Evolutionary conservation across 2,797 vertebrate genomes (phyloP).

Genomic region (Sylvilagus floridanus): DNA sequence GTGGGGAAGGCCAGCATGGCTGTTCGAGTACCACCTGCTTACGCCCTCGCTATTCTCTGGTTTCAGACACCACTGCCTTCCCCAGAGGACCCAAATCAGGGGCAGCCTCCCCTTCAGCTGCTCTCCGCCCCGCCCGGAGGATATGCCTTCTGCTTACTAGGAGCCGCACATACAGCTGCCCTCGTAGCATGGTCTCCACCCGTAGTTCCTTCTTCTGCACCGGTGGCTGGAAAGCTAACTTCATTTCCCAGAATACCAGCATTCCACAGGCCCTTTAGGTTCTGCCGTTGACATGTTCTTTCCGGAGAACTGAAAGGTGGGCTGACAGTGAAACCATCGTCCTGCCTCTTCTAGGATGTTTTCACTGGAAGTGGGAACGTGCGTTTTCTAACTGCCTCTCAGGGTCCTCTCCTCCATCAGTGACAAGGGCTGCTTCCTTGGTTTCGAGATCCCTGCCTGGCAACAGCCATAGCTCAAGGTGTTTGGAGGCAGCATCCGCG

Average conservation of each 20-base stretch:
- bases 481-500: not conserved
- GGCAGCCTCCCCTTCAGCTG: not conserved
- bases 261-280: not conserved
- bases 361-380: not conserved
- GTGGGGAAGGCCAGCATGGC: not conserved
- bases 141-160: not conserved
- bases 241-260: not conserved
- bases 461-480: not conserved
- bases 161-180: not conserved
- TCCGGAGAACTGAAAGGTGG: not conserved
- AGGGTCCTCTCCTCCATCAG: not conserved
- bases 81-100: not conserved
- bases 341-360: not conserved
- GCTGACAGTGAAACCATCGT: not conserved
- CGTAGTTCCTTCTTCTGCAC: not conserved
- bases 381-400: not conserved
- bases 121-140: not conserved
- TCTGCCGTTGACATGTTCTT: not conserved
- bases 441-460: not conserved
- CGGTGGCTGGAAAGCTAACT: not conserved
- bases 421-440: not conserved
- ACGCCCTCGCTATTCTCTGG: not conserved
- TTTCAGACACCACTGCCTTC: not conserved
- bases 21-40: not conserved
- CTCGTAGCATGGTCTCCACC: not conserved